Evolutionary conservation across 2,113 vertebrate genomes (phyloP).

Genomic region (Mustela nigripes): DNA sequence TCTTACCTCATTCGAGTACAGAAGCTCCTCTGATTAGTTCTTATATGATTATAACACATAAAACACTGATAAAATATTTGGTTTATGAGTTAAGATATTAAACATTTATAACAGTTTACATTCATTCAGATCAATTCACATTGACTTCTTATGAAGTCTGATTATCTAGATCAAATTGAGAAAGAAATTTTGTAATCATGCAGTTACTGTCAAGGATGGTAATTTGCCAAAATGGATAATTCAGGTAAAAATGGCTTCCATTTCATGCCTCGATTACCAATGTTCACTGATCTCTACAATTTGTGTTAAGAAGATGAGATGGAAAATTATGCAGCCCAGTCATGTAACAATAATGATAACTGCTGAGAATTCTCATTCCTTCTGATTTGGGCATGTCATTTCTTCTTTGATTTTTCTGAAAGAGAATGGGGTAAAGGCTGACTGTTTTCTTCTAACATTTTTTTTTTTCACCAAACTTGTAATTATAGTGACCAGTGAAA

Average conservation of each 20-base stretch:
- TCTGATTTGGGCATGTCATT: not conserved
- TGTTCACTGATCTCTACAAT: slow-evolving; percentile 27
- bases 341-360: not conserved
- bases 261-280: not conserved
- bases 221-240: slow-evolving; percentile 39
- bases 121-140: not conserved
- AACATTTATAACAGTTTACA: not conserved
- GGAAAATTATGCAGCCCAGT: not conserved
- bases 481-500: not conserved
- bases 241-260: slow-evolving; percentile 39
- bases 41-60: not conserved
- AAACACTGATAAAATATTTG: not conserved
- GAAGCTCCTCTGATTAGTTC: not conserved
- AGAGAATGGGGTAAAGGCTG: not conserved
- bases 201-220: not conserved
- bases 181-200: not conserved
- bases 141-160: not conserved
- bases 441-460: not conserved
- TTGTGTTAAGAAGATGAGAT: not conserved
- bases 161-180: not conserved
- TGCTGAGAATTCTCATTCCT: not conserved
- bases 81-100: slow-evolving; percentile 25
- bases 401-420: not conserved
- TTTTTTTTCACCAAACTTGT: not conserved
- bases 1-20: not conserved